These are phyloP conservation scores for Psittacula cyanocephala DNA, from an alignment of 2,113 vertebrate genomes.

Conservation along the genomic window DNA sequence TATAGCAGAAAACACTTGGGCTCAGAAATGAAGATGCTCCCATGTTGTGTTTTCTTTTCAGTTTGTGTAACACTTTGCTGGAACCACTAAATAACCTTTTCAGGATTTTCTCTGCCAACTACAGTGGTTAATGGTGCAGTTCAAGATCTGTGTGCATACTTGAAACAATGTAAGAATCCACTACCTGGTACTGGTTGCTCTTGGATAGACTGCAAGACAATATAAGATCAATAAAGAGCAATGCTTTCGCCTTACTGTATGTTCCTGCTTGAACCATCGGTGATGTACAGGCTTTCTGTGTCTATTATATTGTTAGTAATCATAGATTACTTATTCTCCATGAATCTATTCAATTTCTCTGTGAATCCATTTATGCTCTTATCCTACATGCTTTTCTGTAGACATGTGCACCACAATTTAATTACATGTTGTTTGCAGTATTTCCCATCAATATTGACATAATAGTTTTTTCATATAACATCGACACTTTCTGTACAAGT, in stretches of 20 bases:
- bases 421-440: background rate
- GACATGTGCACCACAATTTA: background rate
- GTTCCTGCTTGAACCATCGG: background rate
- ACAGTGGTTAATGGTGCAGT: background rate
- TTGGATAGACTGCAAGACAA: background rate
- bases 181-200: background rate
- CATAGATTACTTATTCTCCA: background rate
- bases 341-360: background rate
- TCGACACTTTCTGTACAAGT: background rate
- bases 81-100: background rate
- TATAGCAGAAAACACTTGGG: background rate
- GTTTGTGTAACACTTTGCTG: background rate
- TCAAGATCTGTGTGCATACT: background rate
- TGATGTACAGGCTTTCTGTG: background rate
- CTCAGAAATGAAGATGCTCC: background rate
- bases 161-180: background rate
- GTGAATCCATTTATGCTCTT: background rate
- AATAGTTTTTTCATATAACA: background rate
- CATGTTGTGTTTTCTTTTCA: background rate
- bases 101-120: background rate
- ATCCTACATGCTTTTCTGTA: background rate
- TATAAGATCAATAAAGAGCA: background rate
- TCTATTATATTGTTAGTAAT: background rate
- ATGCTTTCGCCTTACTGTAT: background rate
- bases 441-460: background rate